A percentile compares a stretch with the other conserved stretches of the same genome.
Evolutionary conservation across 92 coral and sea anemone genomes (phyloP).

Genomic region (Diadumene lineata): DNA sequence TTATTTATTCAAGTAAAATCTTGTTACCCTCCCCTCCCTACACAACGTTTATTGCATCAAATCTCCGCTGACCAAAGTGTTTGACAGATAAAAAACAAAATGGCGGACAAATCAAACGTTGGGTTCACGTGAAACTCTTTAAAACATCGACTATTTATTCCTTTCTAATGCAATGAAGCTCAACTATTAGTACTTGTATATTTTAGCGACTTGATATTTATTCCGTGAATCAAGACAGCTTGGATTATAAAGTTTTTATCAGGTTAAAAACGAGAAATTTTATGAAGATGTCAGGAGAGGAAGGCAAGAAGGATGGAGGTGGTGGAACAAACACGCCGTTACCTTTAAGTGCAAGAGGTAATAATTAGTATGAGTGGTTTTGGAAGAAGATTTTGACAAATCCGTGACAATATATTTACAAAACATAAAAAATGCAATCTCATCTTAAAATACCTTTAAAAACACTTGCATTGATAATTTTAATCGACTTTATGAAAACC

Average conservation of each 20-base stretch:
- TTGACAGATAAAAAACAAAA: conserved; percentile 22
- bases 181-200: not conserved
- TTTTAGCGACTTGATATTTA: not conserved
- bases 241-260: not conserved
- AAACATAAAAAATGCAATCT: no score
- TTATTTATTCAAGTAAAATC: no score
- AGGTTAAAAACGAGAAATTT: not conserved
- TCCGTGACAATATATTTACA: no score
- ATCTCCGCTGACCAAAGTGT: conserved; percentile 23
- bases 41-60: not conserved
- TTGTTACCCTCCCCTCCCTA: conserved; percentile 10
- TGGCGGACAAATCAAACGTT: conserved; percentile 6
- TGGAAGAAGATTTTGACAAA: no score
- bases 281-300: not conserved
- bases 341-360: conserved; percentile 36
- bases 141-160: not conserved
- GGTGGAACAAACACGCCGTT: not conserved
- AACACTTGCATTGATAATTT: no score
- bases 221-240: not conserved
- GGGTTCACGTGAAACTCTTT: not conserved
- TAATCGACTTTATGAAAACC: no score
- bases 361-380: no score
- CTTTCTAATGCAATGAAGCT: not conserved
- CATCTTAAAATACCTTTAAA: no score
- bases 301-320: conserved; percentile 1